Conservation (phyloP, 2,888 invertebrate genomes). For the Cenopis cana region DNA sequence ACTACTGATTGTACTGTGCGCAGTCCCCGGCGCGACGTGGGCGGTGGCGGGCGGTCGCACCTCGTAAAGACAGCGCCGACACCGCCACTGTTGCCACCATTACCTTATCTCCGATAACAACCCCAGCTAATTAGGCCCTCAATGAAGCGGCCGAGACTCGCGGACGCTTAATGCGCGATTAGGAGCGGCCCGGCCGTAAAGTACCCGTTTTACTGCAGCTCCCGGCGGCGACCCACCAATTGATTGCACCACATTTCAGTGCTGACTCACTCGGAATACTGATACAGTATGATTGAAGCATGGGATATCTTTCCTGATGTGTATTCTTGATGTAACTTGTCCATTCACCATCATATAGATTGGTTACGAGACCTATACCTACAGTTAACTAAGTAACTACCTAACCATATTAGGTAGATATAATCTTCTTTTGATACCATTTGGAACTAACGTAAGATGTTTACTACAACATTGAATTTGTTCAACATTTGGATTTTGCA, state of each 20-base stretch:
- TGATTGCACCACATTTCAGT: constrained; percentile 11
- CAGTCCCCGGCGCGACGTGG: constrained; percentile 6
- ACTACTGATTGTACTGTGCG: neutral
- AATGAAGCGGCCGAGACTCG: constrained; percentile 24
- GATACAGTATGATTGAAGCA: neutral
- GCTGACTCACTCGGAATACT: neutral
- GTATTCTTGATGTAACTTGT: too few relatives aligned
- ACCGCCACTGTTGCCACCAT: constrained; percentile 52
- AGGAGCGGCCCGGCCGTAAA: constrained; percentile 27
- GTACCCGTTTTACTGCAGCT: constrained; percentile 19
- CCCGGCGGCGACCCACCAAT: constrained; percentile 6
- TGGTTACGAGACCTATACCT: too few relatives aligned
- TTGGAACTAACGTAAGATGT: too few relatives aligned
- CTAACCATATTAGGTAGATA: too few relatives aligned
- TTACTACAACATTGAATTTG: too few relatives aligned
- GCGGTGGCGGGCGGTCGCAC: constrained; percentile 45
- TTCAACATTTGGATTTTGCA: too few relatives aligned
- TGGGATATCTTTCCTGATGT: neutral
- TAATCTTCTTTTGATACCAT: too few relatives aligned
- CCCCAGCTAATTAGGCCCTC: constrained; percentile 65
- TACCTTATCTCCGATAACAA: constrained; percentile 57
- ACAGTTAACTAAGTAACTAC: too few relatives aligned
- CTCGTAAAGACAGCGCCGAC: constrained; percentile 57
- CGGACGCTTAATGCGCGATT: constrained; percentile 30
- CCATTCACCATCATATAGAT: too few relatives aligned